phyloP scores from a whole-genome alignment of 2,113 vertebrate species.

The Sigmodon hispidus region DNA sequence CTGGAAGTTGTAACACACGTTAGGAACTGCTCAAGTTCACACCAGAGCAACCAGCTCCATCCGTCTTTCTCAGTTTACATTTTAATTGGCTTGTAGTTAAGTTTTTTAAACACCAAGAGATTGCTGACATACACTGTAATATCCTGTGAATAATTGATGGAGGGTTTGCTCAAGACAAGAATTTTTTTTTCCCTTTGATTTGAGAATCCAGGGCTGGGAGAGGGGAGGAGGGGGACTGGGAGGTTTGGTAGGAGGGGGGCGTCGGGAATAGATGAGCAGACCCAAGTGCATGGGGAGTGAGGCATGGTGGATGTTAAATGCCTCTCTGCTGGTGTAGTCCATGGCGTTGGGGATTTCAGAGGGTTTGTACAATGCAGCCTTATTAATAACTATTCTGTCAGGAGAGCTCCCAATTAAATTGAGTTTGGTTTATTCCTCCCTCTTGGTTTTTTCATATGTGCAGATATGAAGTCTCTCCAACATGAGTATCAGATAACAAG shows the following conservation, averaged over 20 bases:
- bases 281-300: slow-evolving; percentile 62
- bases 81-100: slow-evolving; percentile 93
- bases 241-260: neutral
- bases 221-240: slow-evolving; percentile 4
- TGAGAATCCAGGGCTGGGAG: slow-evolving; percentile 79
- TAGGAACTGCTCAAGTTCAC: slow-evolving; percentile 89
- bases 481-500: slow-evolving; percentile 81
- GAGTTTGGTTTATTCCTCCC: slow-evolving; percentile 87
- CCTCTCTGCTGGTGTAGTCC: slow-evolving; percentile 75
- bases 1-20: slow-evolving; percentile 87
- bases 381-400: slow-evolving; percentile 89
- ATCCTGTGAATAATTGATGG: slow-evolving; percentile 91
- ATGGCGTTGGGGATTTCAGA: slow-evolving; percentile 81
- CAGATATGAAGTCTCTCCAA: slow-evolving; percentile 80
- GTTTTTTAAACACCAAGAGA: slow-evolving; percentile 91
- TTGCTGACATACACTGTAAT: slow-evolving; percentile 91
- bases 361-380: slow-evolving; percentile 84
- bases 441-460: slow-evolving; percentile 82
- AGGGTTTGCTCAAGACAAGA: slow-evolving; percentile 82
- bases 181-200: slow-evolving; percentile 70
- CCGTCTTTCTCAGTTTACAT: slow-evolving; percentile 92
- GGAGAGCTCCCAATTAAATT: slow-evolving; percentile 89
- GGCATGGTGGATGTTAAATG: slow-evolving; percentile 80
- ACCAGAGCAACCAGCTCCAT: slow-evolving; percentile 88
- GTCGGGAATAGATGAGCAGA: slow-evolving; percentile 49